Evolutionary conservation across 2,797 vertebrate genomes (phyloP).

Genomic region (Anabacerthia variegaticeps): DNA sequence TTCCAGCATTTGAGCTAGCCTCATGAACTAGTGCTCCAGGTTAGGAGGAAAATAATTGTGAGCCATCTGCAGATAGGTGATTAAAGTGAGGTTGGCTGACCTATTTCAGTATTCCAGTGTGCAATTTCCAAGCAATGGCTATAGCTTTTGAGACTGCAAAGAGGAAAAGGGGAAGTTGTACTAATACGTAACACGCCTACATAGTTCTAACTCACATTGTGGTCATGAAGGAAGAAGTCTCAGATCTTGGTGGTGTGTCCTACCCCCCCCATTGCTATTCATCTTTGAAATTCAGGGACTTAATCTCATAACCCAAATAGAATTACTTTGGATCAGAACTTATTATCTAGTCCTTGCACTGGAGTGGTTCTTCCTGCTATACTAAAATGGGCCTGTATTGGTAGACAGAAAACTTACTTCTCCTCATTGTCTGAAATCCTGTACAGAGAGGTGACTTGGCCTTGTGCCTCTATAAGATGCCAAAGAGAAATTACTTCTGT

Average conservation of each 20-base stretch:
- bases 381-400: not conserved
- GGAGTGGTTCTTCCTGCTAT: not conserved
- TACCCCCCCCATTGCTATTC: not conserved
- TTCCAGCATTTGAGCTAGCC: not conserved
- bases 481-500: fast-evolving
- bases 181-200: fast-evolving
- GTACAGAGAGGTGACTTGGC: not conserved
- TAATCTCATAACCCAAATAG: not conserved
- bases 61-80: not conserved
- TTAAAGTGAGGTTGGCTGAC: not conserved
- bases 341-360: not conserved
- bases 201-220: not conserved
- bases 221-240: not conserved
- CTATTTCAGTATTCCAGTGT: not conserved
- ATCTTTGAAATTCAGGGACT: not conserved
- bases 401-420: not conserved
- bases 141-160: not conserved
- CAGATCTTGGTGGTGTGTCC: not conserved
- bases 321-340: not conserved
- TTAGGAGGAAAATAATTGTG: not conserved
- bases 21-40: not conserved
- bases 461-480: not conserved
- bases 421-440: not conserved
- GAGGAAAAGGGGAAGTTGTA: not conserved
- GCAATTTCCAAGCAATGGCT: not conserved